Percentiles rank a stretch among this genome's conserved stretches.
These are phyloP conservation scores for Dryadula phaetusa DNA, from an alignment of 2,888 invertebrate genomes.

Conservation along the genomic window DNA sequence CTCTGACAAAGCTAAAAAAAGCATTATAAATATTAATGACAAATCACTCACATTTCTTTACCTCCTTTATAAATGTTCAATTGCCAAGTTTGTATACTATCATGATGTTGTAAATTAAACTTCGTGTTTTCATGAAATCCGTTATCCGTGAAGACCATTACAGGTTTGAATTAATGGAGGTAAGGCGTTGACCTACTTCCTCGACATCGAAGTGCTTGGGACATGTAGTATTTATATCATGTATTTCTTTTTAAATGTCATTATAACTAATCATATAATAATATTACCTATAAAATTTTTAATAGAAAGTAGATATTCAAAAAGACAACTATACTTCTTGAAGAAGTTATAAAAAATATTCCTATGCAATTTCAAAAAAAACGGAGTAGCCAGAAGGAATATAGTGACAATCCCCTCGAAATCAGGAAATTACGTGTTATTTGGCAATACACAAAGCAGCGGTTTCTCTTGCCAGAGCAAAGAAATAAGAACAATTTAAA, in stretches of 20 bases:
- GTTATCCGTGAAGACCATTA: slow-evolving; percentile 33
- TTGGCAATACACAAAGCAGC: too few relatives aligned
- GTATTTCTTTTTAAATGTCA: not conserved
- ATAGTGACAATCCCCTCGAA: too few relatives aligned
- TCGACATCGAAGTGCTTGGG: not conserved
- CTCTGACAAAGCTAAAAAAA: too few relatives aligned
- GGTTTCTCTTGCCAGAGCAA: too few relatives aligned
- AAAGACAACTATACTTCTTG: too few relatives aligned
- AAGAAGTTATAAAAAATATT: too few relatives aligned
- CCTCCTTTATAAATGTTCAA: not conserved
- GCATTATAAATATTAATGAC: not conserved
- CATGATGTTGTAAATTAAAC: slow-evolving; percentile 30
- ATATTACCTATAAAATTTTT: not conserved
- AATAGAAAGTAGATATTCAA: too few relatives aligned
- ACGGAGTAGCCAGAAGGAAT: too few relatives aligned
- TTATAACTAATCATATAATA: not conserved
- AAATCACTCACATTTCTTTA: not conserved
- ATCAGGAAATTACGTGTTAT: too few relatives aligned
- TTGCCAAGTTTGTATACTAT: slow-evolving; percentile 15
- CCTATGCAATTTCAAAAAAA: too few relatives aligned
- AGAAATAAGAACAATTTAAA: too few relatives aligned
- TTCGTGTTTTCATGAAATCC: slow-evolving; percentile 37
- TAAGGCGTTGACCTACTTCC: slow-evolving; percentile 32
- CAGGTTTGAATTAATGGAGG: slow-evolving; percentile 34
- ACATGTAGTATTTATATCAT: not conserved